Percentiles rank a stretch among this genome's conserved stretches.
phyloP scores from a whole-genome alignment of 2,113 vertebrate genomes.

The Chaenogobius annularis region DNA sequence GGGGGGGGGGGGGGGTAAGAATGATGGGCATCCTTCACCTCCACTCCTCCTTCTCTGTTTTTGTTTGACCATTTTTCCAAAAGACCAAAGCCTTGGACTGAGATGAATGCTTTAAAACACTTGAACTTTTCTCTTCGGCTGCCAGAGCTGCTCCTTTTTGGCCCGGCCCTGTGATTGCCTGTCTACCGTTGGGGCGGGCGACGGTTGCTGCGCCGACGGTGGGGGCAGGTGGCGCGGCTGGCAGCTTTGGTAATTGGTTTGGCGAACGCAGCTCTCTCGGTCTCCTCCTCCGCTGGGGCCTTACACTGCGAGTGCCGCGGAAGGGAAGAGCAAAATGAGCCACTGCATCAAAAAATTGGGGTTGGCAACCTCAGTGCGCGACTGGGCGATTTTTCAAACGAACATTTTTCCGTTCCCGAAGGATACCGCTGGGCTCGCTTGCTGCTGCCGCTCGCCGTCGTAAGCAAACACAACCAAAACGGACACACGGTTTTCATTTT shows the following conservation, averaged over 20 bases:
- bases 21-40: constrained; percentile 7
- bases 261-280: constrained; percentile 28
- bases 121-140: constrained; percentile 22
- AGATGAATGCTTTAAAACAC: constrained; percentile 8
- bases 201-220: constrained; percentile 22
- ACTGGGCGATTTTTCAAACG: constrained; percentile 73
- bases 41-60: neutral
- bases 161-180: constrained; percentile 53
- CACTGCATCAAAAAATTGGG: constrained; percentile 74
- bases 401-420: constrained; percentile 65
- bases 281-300: constrained; percentile 44
- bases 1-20: no score
- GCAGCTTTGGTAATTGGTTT: constrained; percentile 67
- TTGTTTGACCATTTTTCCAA: neutral
- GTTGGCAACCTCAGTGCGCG: constrained; percentile 72
- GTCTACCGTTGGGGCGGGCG: constrained; percentile 37
- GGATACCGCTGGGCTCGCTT: constrained; percentile 29
- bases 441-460: constrained; percentile 58
- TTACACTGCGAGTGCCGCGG: constrained; percentile 40
- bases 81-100: neutral
- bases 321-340: constrained; percentile 68
- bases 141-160: constrained; percentile 7
- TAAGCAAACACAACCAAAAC: constrained; percentile 68
- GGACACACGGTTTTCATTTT: constrained; percentile 51
- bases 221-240: constrained; percentile 62